Conservation (phyloP, 2,113 vertebrate genomes). For the Origma solitaria region DNA sequence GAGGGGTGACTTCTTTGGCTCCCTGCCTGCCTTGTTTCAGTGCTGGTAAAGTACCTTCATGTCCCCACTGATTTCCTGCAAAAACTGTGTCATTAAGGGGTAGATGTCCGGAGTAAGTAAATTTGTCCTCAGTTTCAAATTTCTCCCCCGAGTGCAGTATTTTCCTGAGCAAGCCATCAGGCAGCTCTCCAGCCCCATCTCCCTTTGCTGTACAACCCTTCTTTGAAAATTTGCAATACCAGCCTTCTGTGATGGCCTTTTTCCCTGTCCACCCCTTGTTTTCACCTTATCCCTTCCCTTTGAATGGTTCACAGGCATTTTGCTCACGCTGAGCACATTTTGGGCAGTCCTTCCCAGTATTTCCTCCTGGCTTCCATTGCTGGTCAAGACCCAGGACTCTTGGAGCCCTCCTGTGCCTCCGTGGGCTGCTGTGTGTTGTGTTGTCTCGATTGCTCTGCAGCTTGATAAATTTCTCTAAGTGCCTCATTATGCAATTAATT, state of each 20-base stretch:
- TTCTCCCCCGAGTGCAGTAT: background rate
- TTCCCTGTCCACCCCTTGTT: background rate
- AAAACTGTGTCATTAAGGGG: background rate
- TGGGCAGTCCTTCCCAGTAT: background rate
- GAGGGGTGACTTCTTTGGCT: background rate
- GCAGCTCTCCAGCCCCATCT: background rate
- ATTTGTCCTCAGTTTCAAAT: background rate
- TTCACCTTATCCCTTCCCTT: background rate
- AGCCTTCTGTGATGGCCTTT: background rate
- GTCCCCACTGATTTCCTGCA: background rate
- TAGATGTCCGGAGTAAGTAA: background rate
- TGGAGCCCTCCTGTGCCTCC: background rate
- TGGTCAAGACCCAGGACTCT: background rate
- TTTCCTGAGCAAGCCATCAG: background rate
- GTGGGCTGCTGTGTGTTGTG: background rate
- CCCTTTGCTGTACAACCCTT: background rate
- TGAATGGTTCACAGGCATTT: background rate
- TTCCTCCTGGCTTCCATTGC: background rate
- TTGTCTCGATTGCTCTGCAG: background rate
- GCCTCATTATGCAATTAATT: constrained; percentile 43
- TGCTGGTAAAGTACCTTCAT: background rate
- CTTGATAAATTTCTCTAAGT: background rate
- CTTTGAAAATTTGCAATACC: background rate
- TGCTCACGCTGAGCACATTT: background rate
- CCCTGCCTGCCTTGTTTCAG: background rate